phyloP scores from a whole-genome alignment of 2,113 vertebrate species.

The Monopterus albus region DNA sequence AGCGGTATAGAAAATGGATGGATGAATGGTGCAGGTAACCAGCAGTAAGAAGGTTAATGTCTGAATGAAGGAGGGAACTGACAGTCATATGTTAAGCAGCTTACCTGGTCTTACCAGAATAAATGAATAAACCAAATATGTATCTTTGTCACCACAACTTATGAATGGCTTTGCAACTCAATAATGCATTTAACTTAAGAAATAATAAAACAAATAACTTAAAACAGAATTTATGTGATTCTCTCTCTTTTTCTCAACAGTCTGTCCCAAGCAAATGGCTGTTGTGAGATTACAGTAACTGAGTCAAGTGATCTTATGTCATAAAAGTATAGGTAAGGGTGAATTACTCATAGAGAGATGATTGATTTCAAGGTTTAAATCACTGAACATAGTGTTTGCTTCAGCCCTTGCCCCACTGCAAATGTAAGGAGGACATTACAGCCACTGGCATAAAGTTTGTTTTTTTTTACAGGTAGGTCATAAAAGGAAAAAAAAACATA shows the following conservation, averaged over 20 bases:
- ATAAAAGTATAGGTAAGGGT: slow-evolving; percentile 44
- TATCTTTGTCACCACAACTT: too few relatives aligned
- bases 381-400: slow-evolving; percentile 27
- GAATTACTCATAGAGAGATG: slow-evolving; percentile 53
- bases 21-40: background rate
- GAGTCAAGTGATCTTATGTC: slow-evolving; percentile 47
- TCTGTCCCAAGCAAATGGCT: slow-evolving; percentile 5
- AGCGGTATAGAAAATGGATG: too few relatives aligned
- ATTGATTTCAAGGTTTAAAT: slow-evolving; percentile 57
- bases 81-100: slow-evolving; percentile 7
- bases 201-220: too few relatives aligned
- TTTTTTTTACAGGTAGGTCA: slow-evolving; percentile 38
- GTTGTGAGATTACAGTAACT: slow-evolving; percentile 28
- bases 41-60: background rate
- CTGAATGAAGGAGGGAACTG: background rate
- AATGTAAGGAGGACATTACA: slow-evolving; percentile 10
- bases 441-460: slow-evolving; percentile 21
- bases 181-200: too few relatives aligned
- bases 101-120: background rate
- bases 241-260: slow-evolving; percentile 2
- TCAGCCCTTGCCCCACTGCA: slow-evolving; percentile 10
- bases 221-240: too few relatives aligned
- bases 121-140: background rate
- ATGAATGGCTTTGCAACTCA: background rate
- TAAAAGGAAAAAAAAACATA: slow-evolving; percentile 25